Conservation (phyloP, 2,888 invertebrate genomes). For the Dolichopus griseipennis region DNA sequence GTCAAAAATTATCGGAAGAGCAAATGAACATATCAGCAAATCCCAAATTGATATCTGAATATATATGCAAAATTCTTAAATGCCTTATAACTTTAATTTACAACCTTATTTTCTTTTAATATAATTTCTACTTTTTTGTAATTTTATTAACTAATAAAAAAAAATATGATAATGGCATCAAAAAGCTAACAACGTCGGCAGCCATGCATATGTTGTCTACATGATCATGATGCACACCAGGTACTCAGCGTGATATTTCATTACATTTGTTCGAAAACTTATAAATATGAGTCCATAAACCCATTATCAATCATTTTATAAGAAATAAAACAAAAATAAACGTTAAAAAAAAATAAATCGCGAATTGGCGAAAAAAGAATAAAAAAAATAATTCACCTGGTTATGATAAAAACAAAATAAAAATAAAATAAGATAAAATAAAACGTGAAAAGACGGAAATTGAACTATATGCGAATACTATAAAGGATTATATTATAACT, state of each 20-base stretch:
- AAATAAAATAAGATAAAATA: neutral
- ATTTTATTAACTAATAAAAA: too few relatives aligned
- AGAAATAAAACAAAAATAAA: neutral
- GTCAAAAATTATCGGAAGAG: too few relatives aligned
- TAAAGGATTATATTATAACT: neutral
- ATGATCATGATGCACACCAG: slow-evolving; percentile 6
- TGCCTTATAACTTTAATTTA: too few relatives aligned
- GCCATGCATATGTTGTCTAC: slow-evolving; percentile 1
- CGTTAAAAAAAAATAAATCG: neutral
- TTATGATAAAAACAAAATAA: too few relatives aligned
- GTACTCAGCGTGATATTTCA: slow-evolving; percentile 10
- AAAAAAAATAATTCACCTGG: neutral
- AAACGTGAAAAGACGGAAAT: neutral
- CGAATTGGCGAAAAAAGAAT: neutral
- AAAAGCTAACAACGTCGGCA: slow-evolving; percentile 2
- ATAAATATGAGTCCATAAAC: slow-evolving; percentile 3
- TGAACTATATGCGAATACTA: neutral
- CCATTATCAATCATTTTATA: slow-evolving; percentile 2
- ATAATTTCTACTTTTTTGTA: too few relatives aligned
- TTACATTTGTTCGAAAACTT: slow-evolving; percentile 2
- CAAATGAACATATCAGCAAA: too few relatives aligned
- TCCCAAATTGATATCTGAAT: too few relatives aligned
- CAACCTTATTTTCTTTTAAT: too few relatives aligned
- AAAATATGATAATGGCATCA: neutral
- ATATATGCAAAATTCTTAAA: too few relatives aligned